phyloP scores from a whole-genome alignment of 2,797 vertebrate species.

The Bovichtus variegatus region DNA sequence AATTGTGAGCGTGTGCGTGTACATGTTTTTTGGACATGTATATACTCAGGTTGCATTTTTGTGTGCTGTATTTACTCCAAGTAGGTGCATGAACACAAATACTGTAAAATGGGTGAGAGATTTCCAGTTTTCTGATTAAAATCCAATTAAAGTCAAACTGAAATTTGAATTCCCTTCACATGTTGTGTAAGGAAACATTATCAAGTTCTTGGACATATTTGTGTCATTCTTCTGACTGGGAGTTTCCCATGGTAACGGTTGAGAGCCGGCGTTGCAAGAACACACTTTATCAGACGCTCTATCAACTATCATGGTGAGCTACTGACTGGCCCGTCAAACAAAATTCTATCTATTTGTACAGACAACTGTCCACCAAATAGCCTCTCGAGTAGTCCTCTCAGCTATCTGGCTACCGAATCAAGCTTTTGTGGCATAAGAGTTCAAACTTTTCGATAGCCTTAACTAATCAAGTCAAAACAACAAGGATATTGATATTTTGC shows the following conservation, averaged over 20 bases:
- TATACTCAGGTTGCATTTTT: constrained; percentile 24
- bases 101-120: not conserved
- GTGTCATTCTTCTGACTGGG: not conserved
- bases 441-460: too few species aligned
- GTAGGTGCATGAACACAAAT: constrained; percentile 12
- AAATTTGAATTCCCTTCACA: not conserved
- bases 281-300: not conserved
- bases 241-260: constrained; percentile 1
- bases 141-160: not conserved
- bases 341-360: constrained; percentile 1
- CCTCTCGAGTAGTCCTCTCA: not conserved
- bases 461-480: not conserved
- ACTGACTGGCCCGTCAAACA: not conserved
- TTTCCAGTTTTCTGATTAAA: constrained; percentile 9
- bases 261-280: not conserved
- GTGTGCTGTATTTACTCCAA: constrained; percentile 23
- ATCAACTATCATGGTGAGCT: not conserved
- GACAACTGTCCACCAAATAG: not conserved
- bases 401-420: not conserved
- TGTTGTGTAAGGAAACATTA: not conserved
- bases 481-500: not conserved
- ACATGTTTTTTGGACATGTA: constrained; percentile 49
- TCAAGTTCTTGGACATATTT: not conserved
- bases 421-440: not conserved
- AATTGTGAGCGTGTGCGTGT: constrained; percentile 18